Percentiles rank a stretch among this genome's conserved stretches.
phyloP scores from a whole-genome alignment of 2,888 invertebrate genomes.

The Autographa gamma region DNA sequence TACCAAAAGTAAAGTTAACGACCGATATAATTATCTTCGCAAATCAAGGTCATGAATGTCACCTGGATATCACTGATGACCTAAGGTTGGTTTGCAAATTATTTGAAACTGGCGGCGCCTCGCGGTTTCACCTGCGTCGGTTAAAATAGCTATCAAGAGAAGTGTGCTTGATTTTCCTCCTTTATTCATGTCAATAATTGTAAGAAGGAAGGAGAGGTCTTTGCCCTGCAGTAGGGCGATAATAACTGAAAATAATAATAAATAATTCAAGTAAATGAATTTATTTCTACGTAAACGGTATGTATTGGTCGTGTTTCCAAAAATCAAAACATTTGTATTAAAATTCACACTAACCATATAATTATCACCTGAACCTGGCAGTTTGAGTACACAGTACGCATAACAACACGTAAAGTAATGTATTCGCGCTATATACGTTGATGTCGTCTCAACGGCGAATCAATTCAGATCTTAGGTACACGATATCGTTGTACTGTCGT shows the following conservation, averaged over 20 bases:
- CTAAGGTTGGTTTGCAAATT: background rate
- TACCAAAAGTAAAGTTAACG: background rate
- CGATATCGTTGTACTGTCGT: constrained; percentile 7
- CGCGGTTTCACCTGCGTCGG: too few relatives aligned
- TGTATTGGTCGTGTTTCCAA: background rate
- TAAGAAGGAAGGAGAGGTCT: too few relatives aligned
- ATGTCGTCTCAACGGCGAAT: constrained; percentile 14
- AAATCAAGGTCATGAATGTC: background rate
- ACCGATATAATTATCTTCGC: background rate
- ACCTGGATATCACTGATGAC: background rate
- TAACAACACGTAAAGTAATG: background rate
- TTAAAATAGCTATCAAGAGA: too few relatives aligned
- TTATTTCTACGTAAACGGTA: background rate
- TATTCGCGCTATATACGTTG: background rate
- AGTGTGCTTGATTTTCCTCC: too few relatives aligned
- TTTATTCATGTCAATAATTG: background rate
- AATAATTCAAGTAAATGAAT: background rate
- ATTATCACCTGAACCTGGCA: background rate
- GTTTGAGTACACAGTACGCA: background rate
- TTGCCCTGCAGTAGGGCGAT: too few relatives aligned
- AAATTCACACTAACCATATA: background rate
- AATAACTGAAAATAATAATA: too few relatives aligned
- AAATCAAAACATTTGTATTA: background rate
- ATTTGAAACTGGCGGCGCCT: background rate
- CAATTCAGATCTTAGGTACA: constrained; percentile 16